Percentiles rank a stretch among this genome's conserved stretches.
Evolutionary conservation across 1,140 invertebrate genomes (phyloP).

Genomic region (Nasonia longicornis): DNA sequence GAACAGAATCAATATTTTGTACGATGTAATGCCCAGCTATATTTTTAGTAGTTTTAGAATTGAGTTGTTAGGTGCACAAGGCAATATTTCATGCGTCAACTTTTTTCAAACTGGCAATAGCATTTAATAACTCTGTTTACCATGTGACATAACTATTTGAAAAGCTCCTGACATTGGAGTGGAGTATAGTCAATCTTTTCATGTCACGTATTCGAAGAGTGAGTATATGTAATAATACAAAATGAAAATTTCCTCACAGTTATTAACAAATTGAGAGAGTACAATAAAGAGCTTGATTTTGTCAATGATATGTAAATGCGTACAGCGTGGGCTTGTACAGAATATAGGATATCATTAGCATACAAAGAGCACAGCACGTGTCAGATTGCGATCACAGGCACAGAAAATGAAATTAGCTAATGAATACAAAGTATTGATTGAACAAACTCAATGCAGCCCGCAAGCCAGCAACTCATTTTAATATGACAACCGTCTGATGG

Average conservation of each 20-base stretch:
- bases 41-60: background rate
- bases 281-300: background rate
- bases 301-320: background rate
- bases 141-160: too few species aligned
- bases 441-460: background rate
- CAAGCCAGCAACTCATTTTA: background rate
- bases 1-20: background rate
- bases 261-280: too few species aligned
- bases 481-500: background rate
- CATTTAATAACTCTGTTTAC: too few species aligned
- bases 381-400: background rate
- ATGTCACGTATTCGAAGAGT: too few species aligned
- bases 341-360: background rate
- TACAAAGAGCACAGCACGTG: background rate
- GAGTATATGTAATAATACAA: background rate
- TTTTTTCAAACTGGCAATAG: too few species aligned
- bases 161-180: too few species aligned
- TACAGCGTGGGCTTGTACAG: background rate
- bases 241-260: background rate
- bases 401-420: background rate
- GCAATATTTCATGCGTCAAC: too few species aligned
- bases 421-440: background rate
- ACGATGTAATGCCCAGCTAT: too few species aligned
- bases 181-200: too few species aligned
- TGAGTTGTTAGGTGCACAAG: background rate